Conservation (phyloP, 2,888 invertebrate genomes). For the Conomelus anceps region DNA sequence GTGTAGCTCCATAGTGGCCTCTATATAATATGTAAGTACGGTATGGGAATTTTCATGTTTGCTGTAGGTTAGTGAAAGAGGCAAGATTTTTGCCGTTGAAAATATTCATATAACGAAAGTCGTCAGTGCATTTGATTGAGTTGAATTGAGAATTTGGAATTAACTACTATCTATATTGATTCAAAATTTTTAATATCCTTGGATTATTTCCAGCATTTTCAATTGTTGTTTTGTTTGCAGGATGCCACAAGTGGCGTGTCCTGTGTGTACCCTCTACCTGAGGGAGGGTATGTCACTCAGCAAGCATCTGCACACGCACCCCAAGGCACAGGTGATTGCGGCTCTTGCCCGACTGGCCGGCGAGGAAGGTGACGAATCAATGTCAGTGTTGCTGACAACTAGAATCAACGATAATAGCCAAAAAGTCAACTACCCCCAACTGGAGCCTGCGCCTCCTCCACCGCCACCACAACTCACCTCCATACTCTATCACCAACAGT, state of each 20-base stretch:
- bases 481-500: conserved; percentile 28
- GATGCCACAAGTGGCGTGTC: conserved; percentile 50
- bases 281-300: conserved; percentile 76
- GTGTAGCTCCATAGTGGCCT: too few relatives aligned
- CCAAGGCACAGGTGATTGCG: conserved; percentile 81
- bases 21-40: too few relatives aligned
- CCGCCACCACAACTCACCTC: conserved; percentile 39
- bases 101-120: too few relatives aligned
- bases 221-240: not conserved
- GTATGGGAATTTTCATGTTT: too few relatives aligned
- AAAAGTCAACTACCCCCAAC: not conserved
- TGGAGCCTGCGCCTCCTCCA: conserved; percentile 29
- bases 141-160: too few relatives aligned
- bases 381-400: not conserved
- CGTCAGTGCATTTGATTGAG: too few relatives aligned
- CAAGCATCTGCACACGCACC: conserved; percentile 76
- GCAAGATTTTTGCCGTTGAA: too few relatives aligned
- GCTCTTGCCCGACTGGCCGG: conserved; percentile 49
- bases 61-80: too few relatives aligned
- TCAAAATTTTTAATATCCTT: not conserved
- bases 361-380: not conserved
- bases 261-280: conserved; percentile 76
- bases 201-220: not conserved
- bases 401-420: conserved; percentile 19
- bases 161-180: too few relatives aligned